Base-by-base conservation (phyloP, 2,888 invertebrate genomes). In the Drosophila anomalata region DNA sequence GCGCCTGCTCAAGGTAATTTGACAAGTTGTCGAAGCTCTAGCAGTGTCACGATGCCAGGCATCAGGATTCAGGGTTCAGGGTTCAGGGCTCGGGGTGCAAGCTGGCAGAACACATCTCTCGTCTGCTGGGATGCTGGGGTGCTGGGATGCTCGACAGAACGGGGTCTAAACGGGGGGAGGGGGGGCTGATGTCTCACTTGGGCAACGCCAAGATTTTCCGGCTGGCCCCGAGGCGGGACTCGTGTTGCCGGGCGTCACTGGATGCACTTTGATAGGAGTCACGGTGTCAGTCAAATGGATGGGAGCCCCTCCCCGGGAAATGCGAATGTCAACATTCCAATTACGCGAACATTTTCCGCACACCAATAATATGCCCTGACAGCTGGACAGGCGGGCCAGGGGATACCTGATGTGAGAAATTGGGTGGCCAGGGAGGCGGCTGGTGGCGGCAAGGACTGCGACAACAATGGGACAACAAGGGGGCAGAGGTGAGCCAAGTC, bases 241-340 rank as follows among this genome's bases (percentile, higher is more conserved):
- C 78, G 31, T 83, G 84, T 80, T 72, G 76, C 60, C 63, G 63
- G 81, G 80, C 81, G 80, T 76, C 77, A 75, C 76, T 80, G 78
- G 78, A 84, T 79, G 84, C 79, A 83, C 78, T 78, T 78, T 78
- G 78, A 79, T 74, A 65, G 65, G 65, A 65, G 65, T 61, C 61
- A 31, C 39, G 52, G 33, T 70, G 71, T 70, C 69, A 70, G 61
- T 61, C 70, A 69, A 60, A 39, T 51, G 29, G 53, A 48, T 42
- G 39, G 24, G 24, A 9, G 44, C 51, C 63, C 54, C 66, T 60
- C 65, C 74, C 63, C 74, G 68, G 79, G 76, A 87, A 88, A 87
- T 87, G 79, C 88, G 88, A 89, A 89, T 89, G 89, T 89, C 89
- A 89, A 86, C 88, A 89, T 89, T 89, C 89, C 89, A 89, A 89